Evolutionary conservation across 2,797 vertebrate species (phyloP).

Genomic region (Phyllotis vaccarum): DNA sequence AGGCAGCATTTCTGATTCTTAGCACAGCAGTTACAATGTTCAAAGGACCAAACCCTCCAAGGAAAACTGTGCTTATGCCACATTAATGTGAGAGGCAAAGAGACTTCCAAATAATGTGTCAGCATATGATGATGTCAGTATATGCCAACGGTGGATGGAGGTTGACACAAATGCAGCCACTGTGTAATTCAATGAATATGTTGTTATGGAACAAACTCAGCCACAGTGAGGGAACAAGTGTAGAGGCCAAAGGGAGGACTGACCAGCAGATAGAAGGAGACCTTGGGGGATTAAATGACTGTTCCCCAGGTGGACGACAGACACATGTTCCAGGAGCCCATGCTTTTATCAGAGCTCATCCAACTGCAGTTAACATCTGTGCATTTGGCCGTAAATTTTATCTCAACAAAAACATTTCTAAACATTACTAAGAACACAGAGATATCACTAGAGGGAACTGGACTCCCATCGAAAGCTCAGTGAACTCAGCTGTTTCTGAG

Average conservation of each 20-base stretch:
- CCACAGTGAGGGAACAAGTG: background rate
- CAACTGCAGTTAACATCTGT: background rate
- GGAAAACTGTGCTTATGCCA: background rate
- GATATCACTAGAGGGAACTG: background rate
- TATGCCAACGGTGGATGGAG: background rate
- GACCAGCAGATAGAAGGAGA: background rate
- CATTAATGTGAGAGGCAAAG: background rate
- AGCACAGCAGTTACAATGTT: background rate
- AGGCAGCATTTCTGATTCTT: constrained; percentile 29
- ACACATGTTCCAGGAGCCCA: background rate
- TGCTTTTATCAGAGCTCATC: background rate
- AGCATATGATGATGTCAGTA: too few species aligned
- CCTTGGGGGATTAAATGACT: background rate
- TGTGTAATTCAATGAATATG: accelerated
- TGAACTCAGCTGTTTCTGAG: background rate
- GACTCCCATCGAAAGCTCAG: background rate
- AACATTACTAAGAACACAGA: background rate
- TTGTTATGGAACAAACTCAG: background rate
- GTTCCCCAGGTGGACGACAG: background rate
- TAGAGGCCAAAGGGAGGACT: background rate
- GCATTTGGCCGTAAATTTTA: background rate
- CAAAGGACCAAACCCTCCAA: background rate
- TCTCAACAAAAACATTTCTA: background rate
- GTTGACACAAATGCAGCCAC: background rate
- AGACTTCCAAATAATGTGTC: background rate